These are phyloP conservation scores for Phaethon lepturus DNA, from an alignment of 2,113 vertebrate genomes.

Conservation along the genomic window DNA sequence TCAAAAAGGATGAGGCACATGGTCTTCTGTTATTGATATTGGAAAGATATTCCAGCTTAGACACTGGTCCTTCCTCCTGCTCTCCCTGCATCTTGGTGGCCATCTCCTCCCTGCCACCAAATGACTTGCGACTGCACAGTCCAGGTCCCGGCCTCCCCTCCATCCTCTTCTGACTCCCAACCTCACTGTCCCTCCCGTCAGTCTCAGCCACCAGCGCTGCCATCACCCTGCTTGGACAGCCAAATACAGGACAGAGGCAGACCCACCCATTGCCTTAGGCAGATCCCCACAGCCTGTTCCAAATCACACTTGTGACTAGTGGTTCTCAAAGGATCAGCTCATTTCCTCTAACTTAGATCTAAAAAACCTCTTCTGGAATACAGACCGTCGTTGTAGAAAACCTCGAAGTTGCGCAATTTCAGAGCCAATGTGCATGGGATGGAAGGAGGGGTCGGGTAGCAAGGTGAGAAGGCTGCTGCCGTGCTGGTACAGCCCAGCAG, in stretches of 20 bases:
- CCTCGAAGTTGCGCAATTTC: neutral
- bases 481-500: neutral
- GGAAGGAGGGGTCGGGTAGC: neutral
- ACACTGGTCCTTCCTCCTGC: neutral
- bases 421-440: neutral
- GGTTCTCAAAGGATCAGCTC: neutral
- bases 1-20: neutral
- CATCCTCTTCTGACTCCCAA: neutral
- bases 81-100: fast-evolving
- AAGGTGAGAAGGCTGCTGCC: neutral
- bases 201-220: neutral
- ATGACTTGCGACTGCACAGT: neutral
- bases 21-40: neutral
- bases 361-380: neutral
- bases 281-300: neutral
- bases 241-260: neutral
- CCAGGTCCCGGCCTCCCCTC: too few species aligned
- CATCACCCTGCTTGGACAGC: neutral
- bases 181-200: neutral
- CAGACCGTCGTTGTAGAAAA: neutral
- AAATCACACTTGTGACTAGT: neutral
- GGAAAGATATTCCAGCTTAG: neutral
- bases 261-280: neutral
- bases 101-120: neutral
- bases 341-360: neutral